These are phyloP conservation scores for Tychaedon coryphoeus DNA, from an alignment of 2,113 vertebrate species.

Conservation along the genomic window DNA sequence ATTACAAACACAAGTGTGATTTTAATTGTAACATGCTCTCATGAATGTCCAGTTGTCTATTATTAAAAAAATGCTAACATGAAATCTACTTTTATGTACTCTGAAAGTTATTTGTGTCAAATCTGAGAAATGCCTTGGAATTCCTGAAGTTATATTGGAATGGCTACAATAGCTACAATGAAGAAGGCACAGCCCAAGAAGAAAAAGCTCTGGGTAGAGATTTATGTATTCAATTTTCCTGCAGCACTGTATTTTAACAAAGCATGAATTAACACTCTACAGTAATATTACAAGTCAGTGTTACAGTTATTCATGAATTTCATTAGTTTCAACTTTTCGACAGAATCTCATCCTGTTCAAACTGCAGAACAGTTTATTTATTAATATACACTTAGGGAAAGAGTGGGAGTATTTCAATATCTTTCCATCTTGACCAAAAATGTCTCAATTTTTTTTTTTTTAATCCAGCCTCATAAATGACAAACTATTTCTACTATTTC, in stretches of 20 bases:
- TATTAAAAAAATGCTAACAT: neutral
- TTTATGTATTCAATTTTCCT: neutral
- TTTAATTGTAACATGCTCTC: neutral
- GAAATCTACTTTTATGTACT: neutral
- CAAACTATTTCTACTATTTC: neutral
- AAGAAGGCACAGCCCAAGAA: neutral
- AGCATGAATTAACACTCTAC: neutral
- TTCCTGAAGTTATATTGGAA: neutral
- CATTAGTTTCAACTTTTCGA: neutral
- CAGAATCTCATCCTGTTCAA: neutral
- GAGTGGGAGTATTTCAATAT: neutral
- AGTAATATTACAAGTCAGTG: neutral
- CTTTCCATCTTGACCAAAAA: neutral
- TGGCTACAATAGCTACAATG: neutral
- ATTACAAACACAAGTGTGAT: neutral
- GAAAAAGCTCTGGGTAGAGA: neutral
- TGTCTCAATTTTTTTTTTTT: neutral
- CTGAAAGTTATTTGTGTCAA: neutral
- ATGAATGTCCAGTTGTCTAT: neutral
- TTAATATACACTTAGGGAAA: neutral
- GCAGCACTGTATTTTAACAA: neutral
- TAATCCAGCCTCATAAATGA: neutral
- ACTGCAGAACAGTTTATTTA: neutral
- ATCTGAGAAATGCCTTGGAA: neutral
- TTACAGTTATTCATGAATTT: conserved; percentile 2